A percentile compares a stretch with the other conserved stretches of the same genome.
Conservation (phyloP, 2,888 invertebrate species). For the Eueremaeus valkanovi region DNA sequence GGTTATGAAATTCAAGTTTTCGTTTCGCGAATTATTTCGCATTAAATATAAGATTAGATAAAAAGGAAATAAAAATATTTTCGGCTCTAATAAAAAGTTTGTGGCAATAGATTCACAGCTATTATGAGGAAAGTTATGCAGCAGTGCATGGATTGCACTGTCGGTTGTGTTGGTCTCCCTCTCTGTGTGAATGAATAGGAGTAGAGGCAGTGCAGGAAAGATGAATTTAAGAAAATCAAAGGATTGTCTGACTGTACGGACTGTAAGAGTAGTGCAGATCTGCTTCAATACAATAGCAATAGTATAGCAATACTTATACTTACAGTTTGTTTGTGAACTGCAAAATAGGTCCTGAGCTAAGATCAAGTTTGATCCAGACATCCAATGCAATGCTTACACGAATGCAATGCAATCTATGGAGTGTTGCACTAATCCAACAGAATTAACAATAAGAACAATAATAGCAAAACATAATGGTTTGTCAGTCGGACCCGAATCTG, state of each 20-base stretch:
- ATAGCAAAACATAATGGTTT: neutral
- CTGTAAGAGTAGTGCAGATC: neutral
- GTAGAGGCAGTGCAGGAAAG: neutral
- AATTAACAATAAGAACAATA: neutral
- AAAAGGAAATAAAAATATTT: no score
- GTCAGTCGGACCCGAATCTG: neutral
- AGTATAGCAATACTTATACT: neutral
- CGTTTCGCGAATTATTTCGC: no score
- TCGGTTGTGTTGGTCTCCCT: no score
- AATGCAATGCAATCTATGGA: neutral
- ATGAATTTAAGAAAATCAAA: neutral
- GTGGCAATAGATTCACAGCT: no score
- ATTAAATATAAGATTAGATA: no score
- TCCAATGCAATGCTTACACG: neutral
- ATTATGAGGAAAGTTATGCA: no score
- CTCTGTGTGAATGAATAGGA: conserved; percentile 7
- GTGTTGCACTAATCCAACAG: neutral
- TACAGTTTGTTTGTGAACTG: neutral
- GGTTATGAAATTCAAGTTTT: no score
- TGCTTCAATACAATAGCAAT: neutral
- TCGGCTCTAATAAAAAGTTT: no score
- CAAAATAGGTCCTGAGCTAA: no score
- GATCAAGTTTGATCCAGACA: no score
- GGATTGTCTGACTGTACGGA: neutral
- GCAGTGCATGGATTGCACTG: no score